Percentiles rank a stretch among this genome's conserved stretches.
Conservation (phyloP, 2,888 invertebrate genomes). For the Syrista parreyssii region DNA sequence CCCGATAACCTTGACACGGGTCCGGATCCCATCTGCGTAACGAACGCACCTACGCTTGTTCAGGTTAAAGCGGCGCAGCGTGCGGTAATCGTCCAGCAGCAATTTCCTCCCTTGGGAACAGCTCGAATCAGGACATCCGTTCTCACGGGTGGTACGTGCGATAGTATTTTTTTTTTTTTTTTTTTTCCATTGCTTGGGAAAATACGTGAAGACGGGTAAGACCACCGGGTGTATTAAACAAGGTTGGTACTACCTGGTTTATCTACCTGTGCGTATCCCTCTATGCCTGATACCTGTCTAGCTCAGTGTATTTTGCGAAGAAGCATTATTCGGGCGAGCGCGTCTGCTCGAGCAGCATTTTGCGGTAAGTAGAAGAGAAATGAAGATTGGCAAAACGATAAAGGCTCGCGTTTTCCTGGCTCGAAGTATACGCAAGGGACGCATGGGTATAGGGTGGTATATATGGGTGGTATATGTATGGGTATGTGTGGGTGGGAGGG, state of each 20-base stretch:
- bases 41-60: neutral
- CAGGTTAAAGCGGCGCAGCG: neutral
- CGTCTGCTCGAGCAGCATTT: neutral
- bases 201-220: neutral
- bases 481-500: too few species aligned
- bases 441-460: neutral
- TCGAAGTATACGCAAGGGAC: neutral
- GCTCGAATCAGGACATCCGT: neutral
- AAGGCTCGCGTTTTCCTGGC: conserved; percentile 4
- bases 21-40: neutral
- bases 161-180: neutral
- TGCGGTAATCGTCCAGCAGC: neutral
- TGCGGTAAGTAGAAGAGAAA: neutral
- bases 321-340: neutral
- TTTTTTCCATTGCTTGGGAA: neutral
- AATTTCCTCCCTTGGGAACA: neutral
- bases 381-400: neutral
- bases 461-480: neutral
- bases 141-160: neutral
- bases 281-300: neutral
- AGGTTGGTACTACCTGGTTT: neutral
- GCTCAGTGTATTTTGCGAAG: neutral
- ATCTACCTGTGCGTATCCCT: neutral
- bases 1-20: neutral
- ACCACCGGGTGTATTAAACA: neutral